phyloP scores from a whole-genome alignment of 2,113 vertebrate genomes.

The Plecturocebus donacophilus region DNA sequence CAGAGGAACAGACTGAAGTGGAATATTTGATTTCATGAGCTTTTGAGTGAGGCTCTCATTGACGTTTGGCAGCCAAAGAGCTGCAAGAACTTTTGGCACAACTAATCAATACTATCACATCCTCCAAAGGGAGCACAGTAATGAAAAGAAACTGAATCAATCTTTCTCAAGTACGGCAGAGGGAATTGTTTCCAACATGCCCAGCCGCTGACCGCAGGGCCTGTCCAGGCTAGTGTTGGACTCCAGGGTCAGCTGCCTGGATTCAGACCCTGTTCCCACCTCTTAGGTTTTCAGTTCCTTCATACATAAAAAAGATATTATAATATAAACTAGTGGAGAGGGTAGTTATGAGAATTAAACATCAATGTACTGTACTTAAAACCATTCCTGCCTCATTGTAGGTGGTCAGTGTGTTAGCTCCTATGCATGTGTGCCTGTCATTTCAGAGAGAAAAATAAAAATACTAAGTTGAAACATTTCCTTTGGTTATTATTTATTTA shows the following conservation, averaged over 20 bases:
- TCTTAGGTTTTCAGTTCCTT: not conserved
- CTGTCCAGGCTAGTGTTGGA: not conserved
- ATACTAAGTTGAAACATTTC: not conserved
- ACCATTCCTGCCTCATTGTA: not conserved
- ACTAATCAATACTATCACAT: not conserved
- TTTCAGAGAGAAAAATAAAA: slow-evolving; percentile 25
- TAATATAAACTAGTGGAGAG: not conserved
- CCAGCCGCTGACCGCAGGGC: not conserved
- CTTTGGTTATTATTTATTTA: not conserved
- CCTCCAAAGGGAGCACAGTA: not conserved
- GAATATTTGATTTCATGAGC: not conserved
- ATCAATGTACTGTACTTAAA: not conserved
- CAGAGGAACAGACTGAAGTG: not conserved
- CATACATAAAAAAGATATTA: not conserved
- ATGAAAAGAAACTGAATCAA: not conserved
- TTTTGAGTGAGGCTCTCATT: not conserved
- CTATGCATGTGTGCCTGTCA: rapidly evolving
- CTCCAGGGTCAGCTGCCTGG: not conserved
- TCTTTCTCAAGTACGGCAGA: not conserved
- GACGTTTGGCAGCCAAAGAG: not conserved
- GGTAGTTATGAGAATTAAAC: not conserved
- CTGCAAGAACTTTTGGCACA: not conserved
- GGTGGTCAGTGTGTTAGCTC: not conserved
- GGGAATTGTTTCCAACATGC: rapidly evolving
- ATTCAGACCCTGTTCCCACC: not conserved